phyloP scores from a whole-genome alignment of 2,797 vertebrate species.

The Ambastaia sidthimunki region DNA sequence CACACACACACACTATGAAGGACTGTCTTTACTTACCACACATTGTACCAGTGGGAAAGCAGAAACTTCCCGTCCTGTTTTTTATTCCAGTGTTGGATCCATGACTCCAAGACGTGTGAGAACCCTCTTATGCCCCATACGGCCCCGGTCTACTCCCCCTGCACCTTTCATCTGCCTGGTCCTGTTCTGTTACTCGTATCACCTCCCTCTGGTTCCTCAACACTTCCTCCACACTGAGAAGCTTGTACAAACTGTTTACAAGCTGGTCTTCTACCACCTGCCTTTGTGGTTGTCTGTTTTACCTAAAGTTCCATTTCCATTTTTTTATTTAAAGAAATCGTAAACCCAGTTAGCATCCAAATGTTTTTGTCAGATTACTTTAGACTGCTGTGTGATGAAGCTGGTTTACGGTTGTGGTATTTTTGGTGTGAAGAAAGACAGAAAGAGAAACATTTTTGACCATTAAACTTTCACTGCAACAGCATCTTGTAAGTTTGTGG shows the following conservation, averaged over 20 bases:
- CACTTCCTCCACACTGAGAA: background rate
- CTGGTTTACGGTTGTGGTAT: conserved; percentile 12
- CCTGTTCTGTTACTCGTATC: conserved; percentile 44
- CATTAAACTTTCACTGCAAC: conserved; percentile 48
- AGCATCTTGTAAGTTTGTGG: conserved; percentile 9
- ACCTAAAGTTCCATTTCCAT: background rate
- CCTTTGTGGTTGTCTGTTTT: background rate
- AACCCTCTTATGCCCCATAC: conserved; percentile 30
- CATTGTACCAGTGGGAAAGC: conserved; percentile 58
- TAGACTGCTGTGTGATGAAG: background rate
- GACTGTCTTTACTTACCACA: conserved; percentile 56
- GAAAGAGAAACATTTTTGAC: conserved; percentile 15
- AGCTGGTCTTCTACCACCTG: background rate
- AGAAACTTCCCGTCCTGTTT: conserved; percentile 46
- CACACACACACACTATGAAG: background rate
- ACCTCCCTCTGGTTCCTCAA: background rate
- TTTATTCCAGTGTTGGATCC: conserved; percentile 52
- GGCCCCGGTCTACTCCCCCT: conserved; percentile 19
- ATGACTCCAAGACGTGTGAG: conserved; percentile 41
- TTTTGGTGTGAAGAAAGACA: conserved; percentile 19
- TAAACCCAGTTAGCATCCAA: background rate
- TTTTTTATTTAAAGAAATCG: background rate
- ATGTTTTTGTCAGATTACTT: background rate
- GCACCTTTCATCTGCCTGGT: conserved; percentile 25
- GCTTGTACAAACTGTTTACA: background rate